Base-by-base conservation (phyloP, 2,113 vertebrate species). In the Cephalopterus ornatus region DNA sequence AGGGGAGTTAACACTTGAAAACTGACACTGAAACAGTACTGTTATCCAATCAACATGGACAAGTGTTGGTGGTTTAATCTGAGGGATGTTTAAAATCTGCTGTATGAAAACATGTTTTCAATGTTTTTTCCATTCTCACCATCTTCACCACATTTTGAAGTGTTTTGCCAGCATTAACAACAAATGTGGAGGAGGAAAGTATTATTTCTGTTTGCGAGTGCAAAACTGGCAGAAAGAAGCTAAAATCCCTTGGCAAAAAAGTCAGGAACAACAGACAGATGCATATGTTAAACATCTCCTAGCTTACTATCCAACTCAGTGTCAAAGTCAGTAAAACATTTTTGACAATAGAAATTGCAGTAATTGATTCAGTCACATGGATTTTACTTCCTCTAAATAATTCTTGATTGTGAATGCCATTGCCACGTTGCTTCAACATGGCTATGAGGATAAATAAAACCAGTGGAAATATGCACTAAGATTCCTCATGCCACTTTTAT, bases 211-310 rank as follows among this genome's bases (percentile, higher is more conserved):
- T 2, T 92, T 83, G 53, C 73, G 59, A 96, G 27, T 55, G 44
- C 66, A 91, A 92, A 95, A 92, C 72, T 90, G 85, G 55, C 71
- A 77, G 42, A 93, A 21, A 82, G 37, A 89, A 92, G 53, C 55
- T 90, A 83, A 93, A 92, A 81, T 93, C 72, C 13, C 46, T 91
- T 82, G 86, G 83, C 85, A 89, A 95, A 82, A 13, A 91, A 83
- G 19, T 82, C 49, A 91, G 56, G n/a, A 95, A 84, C 68, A 92
- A 55, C 50, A 93, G 94, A 82, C 49, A 89, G 88, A 81, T 85
- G 44, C 89, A 91, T 74, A 84, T 89, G 84, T 91, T 95, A 85
- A 62, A 53, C 47, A 78, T 81, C 61, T 88, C 59, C 67, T 66
- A 58, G 50, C 52, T 71, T 81, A 76, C 30, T 81, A 55, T 85